A percentile compares a stretch with the other conserved stretches of the same genome.
phyloP scores from a whole-genome alignment of 2,888 invertebrate species.

The Clitarchus hookeri region DNA sequence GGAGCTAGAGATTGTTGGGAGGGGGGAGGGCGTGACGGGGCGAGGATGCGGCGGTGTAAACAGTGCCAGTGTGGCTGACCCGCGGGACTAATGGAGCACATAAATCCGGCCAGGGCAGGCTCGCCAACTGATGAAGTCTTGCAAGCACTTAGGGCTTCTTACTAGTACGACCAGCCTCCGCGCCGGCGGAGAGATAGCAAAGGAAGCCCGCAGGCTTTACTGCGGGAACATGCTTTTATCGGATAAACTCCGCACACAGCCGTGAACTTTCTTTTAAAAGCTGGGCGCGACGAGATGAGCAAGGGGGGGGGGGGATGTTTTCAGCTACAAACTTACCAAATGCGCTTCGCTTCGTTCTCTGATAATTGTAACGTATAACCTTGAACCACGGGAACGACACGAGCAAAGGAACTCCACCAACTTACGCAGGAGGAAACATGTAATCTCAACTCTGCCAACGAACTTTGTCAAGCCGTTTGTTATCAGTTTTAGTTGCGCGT shows the following conservation, averaged over 20 bases:
- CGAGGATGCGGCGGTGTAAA: neutral
- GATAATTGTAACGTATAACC: too few species aligned
- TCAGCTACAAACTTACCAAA: neutral
- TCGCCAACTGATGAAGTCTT: neutral
- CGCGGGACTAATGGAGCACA: conserved; percentile 1
- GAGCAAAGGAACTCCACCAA: too few species aligned
- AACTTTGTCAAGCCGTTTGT: too few species aligned
- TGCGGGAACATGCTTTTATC: neutral
- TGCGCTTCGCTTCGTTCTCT: too few species aligned
- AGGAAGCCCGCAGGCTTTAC: neutral
- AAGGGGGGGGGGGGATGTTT: neutral
- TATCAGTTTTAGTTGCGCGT: too few species aligned
- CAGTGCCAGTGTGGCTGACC: neutral
- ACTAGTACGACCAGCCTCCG: neutral
- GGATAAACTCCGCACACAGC: neutral
- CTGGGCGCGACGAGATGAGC: neutral
- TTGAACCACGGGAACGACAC: too few species aligned
- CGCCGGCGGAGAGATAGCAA: too few species aligned
- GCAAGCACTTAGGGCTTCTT: neutral
- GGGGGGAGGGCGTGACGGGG: neutral
- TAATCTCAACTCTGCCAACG: too few species aligned
- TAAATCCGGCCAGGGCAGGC: neutral
- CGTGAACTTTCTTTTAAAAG: conserved; percentile 2
- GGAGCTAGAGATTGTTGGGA: too few species aligned
- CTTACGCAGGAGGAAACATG: too few species aligned